Conservation (phyloP, 2,113 vertebrate species). For the Thryonomys swinderianus region DNA sequence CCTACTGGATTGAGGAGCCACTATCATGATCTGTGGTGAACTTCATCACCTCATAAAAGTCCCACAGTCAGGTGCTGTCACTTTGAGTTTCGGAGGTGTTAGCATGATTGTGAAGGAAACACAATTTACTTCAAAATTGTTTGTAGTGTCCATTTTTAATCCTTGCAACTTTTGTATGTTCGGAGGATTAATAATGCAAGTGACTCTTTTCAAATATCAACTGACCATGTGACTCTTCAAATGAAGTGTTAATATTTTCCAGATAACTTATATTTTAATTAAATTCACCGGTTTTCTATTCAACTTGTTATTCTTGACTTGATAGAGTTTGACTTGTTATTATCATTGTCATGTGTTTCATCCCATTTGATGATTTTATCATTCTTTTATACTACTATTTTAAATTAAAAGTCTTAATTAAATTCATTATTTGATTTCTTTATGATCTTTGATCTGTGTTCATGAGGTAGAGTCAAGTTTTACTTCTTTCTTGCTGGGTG, state of each 20-base stretch:
- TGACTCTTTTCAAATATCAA: not conserved
- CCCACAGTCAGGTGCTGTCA: not conserved
- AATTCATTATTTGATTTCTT: not conserved
- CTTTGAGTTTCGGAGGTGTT: too few relatives aligned
- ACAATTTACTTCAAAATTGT: not conserved
- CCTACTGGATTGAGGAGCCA: not conserved
- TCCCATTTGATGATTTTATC: not conserved
- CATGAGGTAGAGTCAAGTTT: not conserved
- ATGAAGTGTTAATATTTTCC: not conserved
- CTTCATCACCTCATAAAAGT: not conserved
- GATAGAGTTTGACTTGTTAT: not conserved
- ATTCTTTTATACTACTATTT: not conserved
- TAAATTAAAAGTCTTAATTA: not conserved
- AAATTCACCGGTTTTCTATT: not conserved
- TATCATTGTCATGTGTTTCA: accelerated
- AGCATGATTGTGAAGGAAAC: not conserved
- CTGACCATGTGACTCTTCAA: not conserved
- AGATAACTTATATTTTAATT: not conserved
- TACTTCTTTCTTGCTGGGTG: not conserved
- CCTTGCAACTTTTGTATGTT: not conserved
- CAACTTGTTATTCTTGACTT: not conserved
- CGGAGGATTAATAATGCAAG: not conserved
- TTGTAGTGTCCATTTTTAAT: not conserved
- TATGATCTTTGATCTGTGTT: not conserved
- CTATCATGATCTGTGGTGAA: not conserved